phyloP scores from a whole-genome alignment of 2,113 vertebrate genomes.

The Sylvietta virens region DNA sequence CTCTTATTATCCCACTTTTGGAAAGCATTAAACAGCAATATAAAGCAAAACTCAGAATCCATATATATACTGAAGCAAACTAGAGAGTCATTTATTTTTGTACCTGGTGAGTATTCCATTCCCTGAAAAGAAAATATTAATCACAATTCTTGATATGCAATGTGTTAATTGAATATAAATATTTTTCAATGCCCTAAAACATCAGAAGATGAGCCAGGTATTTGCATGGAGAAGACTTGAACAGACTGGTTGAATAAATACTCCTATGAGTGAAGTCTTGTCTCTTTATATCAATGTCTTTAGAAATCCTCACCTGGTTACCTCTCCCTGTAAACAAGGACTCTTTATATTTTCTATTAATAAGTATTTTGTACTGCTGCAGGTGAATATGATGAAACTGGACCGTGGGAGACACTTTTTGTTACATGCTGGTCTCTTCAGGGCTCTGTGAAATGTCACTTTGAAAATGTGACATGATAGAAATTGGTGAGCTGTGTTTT shows the following conservation, averaged over 20 bases:
- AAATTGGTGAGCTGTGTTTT: constrained; percentile 18
- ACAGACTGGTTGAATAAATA: not conserved
- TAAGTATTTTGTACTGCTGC: not conserved
- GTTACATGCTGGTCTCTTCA: not conserved
- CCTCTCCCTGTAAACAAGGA: not conserved
- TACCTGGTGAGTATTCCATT: not conserved
- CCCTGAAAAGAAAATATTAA: not conserved
- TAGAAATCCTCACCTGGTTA: not conserved
- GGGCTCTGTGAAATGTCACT: constrained; percentile 22
- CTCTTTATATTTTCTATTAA: not conserved
- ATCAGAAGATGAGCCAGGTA: not conserved
- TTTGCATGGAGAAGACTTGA: not conserved
- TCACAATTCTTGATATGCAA: not conserved
- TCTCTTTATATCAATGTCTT: not conserved
- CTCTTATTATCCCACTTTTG: not conserved
- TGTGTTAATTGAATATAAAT: not conserved
- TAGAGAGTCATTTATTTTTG: not conserved
- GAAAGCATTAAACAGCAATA: not conserved
- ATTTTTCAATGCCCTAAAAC: not conserved
- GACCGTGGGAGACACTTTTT: not conserved
- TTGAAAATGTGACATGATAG: constrained; percentile 41
- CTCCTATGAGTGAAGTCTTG: not conserved
- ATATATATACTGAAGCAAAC: not conserved
- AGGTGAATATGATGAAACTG: not conserved
- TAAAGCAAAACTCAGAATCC: not conserved